Evolutionary conservation across 2,888 invertebrate species (phyloP), one percentile per base, ranked within the genome.

Genomic region (Tromatobia lineatoria): DNA sequence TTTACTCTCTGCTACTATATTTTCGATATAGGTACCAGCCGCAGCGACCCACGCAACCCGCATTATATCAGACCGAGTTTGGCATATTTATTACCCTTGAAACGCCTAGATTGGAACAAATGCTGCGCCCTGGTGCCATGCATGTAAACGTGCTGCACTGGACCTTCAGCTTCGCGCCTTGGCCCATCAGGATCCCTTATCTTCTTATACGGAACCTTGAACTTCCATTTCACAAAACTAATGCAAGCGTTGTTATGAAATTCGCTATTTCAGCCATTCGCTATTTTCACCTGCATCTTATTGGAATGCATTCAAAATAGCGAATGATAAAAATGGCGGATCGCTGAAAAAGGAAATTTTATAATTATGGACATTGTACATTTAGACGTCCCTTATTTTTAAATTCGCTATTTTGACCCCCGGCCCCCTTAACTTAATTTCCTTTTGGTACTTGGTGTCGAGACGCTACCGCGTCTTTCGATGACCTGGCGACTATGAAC

Each of bases 61-160:
- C 89, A 89, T 91, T 92, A 92, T 92, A 92, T 92, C 92, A 91
- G 90, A 89, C 88, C 74, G 88, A 76, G 87, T 66, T 76, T 89
- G 91, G 92, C 91, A 91, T 92, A 92, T 92, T 92, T 92, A 92
- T 92, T 91, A 87, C 91, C 89, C 83, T 86, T 85, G 78, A 86
- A 86, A 88, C 89, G 89, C 89, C 89, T 90, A 90, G 91, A 92
- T 92, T 92, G 90, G 90, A 91, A 91, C 91, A 91, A 91, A 91
- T 90, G 88, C 88, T 74, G 75, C 85, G 79, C 83, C 82, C 71
- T 81, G 84, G 84, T 77, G 77, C 74, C 71, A 73, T 57, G 71
- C 82, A 74, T 82, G 42, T 47, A 42, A 59, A 47, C 6, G 10
- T 70, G 47, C 47, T 42, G 54, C 79, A 47, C 61, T 23, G 70